Conservation (phyloP, 2,888 invertebrate genomes). For the Geophilus truncorum region DNA sequence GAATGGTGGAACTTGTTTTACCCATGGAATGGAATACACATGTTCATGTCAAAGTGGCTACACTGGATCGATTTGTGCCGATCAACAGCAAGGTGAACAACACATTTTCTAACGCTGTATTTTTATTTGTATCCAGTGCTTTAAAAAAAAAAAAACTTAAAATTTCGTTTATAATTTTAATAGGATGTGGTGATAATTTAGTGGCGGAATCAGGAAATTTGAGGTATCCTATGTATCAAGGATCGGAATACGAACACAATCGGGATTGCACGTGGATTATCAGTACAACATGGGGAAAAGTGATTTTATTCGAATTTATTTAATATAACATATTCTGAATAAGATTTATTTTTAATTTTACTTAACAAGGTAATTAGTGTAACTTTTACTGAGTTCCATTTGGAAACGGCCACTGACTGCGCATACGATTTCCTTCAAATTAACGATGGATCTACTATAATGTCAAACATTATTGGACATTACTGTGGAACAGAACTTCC, state of each 20-base stretch:
- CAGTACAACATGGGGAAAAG: slow-evolving; percentile 54
- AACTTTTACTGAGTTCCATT: slow-evolving; percentile 68
- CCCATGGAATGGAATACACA: slow-evolving; percentile 41
- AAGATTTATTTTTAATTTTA: slow-evolving; percentile 10
- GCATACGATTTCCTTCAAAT: slow-evolving; percentile 59
- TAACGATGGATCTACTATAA: slow-evolving; percentile 73
- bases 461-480: slow-evolving; percentile 66
- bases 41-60: slow-evolving; percentile 66
- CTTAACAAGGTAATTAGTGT: slow-evolving; percentile 73
- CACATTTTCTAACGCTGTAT: too few species aligned
- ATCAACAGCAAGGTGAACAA: slow-evolving; percentile 53
- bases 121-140: too few species aligned
- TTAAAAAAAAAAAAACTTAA: too few species aligned
- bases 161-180: too few species aligned
- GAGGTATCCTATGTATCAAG: slow-evolving; percentile 43
- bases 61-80: slow-evolving; percentile 63
- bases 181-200: slow-evolving; percentile 62
- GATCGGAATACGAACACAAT: slow-evolving; percentile 43
- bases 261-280: slow-evolving; percentile 76
- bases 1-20: slow-evolving; percentile 70
- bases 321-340: too few species aligned
- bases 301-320: slow-evolving; percentile 37
- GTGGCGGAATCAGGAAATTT: slow-evolving; percentile 43
- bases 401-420: slow-evolving; percentile 59
- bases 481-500: slow-evolving; percentile 72